phyloP scores from a whole-genome alignment of 2,888 invertebrate genomes.

The Melipona bicolor region DNA sequence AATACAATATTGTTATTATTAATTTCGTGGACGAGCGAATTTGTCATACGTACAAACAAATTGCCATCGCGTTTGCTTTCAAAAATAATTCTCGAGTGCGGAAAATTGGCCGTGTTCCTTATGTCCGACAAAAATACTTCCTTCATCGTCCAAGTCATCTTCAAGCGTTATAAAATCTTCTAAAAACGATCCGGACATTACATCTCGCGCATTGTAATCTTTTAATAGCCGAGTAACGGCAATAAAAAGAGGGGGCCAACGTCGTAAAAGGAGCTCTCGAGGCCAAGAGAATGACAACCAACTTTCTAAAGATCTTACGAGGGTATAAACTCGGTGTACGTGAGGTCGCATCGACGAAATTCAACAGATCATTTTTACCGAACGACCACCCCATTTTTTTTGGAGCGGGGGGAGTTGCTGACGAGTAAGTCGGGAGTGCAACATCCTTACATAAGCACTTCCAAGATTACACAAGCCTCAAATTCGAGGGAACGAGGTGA shows the following conservation, averaged over 20 bases:
- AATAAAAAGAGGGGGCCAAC: background rate
- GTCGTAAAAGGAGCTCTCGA: background rate
- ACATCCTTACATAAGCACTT: constrained; percentile 21
- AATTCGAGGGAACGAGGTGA: constrained; percentile 19
- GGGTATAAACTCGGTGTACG: background rate
- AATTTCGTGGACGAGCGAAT: background rate
- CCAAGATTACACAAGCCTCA: constrained; percentile 1
- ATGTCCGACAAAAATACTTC: constrained; percentile 26
- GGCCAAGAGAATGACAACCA: background rate
- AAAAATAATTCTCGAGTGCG: constrained; percentile 29
- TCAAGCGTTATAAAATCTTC: background rate
- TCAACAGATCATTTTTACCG: background rate
- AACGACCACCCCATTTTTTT: background rate
- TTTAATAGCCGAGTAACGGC: background rate
- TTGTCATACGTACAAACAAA: background rate
- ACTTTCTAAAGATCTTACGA: background rate
- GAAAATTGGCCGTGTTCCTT: constrained; percentile 45
- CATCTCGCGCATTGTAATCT: background rate
- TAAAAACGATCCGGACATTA: background rate
- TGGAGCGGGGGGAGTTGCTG: background rate
- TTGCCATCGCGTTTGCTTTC: background rate
- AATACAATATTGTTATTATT: too few species aligned
- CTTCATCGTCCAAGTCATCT: background rate
- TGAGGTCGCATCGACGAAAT: background rate
- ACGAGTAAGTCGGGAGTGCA: constrained; percentile 8